Base-by-base conservation (phyloP, 2,888 invertebrate genomes). In the Candidula unifasciata region DNA sequence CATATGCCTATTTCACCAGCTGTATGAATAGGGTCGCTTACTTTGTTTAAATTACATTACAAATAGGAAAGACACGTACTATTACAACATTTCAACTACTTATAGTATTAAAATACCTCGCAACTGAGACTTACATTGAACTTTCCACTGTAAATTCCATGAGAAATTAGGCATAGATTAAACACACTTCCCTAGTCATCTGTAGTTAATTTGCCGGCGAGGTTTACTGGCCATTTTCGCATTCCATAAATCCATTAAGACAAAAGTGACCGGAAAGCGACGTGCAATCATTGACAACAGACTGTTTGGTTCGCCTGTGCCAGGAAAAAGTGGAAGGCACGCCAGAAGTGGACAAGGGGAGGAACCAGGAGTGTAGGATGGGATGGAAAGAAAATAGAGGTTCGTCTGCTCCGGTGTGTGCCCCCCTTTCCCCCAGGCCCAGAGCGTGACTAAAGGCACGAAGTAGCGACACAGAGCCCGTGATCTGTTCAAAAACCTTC, bases 381-480 rank as follows among this genome's bases (percentile, higher is more conserved):
- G 69, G 30, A 27, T 13, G 69, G 3, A 3, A 74, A 54, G 30
- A 52, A 16, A 27, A 3, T n/a, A 16, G 74, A 52, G n/a, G 27
- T 6, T 21, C 10, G 52, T 54, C 18, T 52, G 54, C 8, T 37
- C 69, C 21, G 8, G 69, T 33, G 10, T 18, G 18, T 35, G 37
- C 35, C 5, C 21, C 71, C 24, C 33, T 21, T 24, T 21, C 24
- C 71, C 24, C 24, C 71, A 35, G 71, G 71, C 71, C 5, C 37
- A 35, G 37, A 71, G 3, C 71, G 71, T 71, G 71, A 71, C 71
- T 37, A 37, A 37, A 24, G 71, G 71, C 71, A 71, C 71, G 71
- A 71, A 71, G 24, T 71, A 6, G 71, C 35, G 37, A 71, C 37
- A 71, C 35, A 71, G 71, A 71, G 37, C 24, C 24, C 37, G 37